Percentiles rank a stretch among this genome's conserved stretches.
Conservation (phyloP, 2,113 vertebrate genomes). For the Mus musculus region GRCm39 chr2:168491501-168492000, state of each 20-base stretch:
- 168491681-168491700: neutral
- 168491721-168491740: neutral
- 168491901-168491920: neutral
- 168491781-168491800: neutral
- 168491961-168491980: neutral
- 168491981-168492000: neutral
- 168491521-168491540: constrained; percentile 98
- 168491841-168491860: neutral
- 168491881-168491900: neutral
- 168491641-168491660: neutral
- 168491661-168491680: neutral
- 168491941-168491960: neutral
- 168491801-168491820: neutral
- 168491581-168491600: neutral
- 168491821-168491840: neutral
- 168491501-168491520: constrained; percentile 98
- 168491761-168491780: neutral
- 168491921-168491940: neutral
- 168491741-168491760: no score
- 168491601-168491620: neutral
- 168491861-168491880: neutral
- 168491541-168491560: constrained; percentile 93
- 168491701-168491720: accelerated
- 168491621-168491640: neutral
- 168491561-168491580: accelerated